Conservation (phyloP, 2,888 invertebrate genomes). For the Cosmia pyralina region DNA sequence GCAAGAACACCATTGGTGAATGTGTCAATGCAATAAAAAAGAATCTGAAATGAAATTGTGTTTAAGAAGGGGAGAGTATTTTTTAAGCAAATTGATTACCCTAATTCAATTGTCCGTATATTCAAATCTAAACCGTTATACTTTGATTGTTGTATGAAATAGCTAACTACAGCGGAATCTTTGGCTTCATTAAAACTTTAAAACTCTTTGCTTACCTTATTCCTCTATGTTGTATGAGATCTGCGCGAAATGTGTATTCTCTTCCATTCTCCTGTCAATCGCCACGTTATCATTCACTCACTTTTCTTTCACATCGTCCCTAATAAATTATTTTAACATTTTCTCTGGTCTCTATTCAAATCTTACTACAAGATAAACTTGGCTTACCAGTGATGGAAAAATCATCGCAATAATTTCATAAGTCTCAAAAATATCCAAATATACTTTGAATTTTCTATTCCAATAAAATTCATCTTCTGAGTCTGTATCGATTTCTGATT, state of each 20-base stretch:
- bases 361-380: neutral
- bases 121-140: too few relatives aligned
- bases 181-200: neutral
- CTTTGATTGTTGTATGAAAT: too few relatives aligned
- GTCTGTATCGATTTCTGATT: neutral
- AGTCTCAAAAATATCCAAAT: constrained; percentile 16
- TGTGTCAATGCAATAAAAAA: neutral
- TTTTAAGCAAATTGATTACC: too few relatives aligned
- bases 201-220: neutral
- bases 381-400: constrained; percentile 15
- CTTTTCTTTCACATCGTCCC: neutral
- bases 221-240: neutral
- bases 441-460: neutral
- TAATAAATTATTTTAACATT: neutral
- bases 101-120: too few relatives aligned
- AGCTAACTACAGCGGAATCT: neutral
- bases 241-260: neutral
- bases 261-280: neutral
- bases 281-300: neutral
- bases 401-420: constrained; percentile 9
- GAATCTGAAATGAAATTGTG: constrained; percentile 1
- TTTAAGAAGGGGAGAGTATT: neutral
- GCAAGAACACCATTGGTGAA: constrained; percentile 3
- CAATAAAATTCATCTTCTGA: constrained; percentile 4
- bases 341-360: neutral